phyloP scores from a whole-genome alignment of 2,888 invertebrate genomes.

The Aphodius sticticus region DNA sequence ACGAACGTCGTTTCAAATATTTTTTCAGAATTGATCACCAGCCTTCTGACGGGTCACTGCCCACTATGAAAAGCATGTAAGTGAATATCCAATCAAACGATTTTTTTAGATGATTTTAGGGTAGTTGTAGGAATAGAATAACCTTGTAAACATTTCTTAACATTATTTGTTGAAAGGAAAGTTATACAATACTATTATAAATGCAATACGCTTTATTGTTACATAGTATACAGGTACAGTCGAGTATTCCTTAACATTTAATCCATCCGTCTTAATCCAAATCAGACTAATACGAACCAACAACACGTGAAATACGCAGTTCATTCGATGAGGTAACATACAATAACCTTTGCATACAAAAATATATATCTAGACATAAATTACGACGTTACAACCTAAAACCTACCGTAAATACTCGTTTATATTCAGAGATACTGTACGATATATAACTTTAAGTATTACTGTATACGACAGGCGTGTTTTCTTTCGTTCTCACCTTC shows the following conservation, averaged over 20 bases:
- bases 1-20: no score
- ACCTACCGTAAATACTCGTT: background rate
- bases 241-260: background rate
- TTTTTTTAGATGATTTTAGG: no score
- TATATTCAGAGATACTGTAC: background rate
- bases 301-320: background rate
- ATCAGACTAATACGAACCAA: background rate
- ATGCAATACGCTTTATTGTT: background rate
- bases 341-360: background rate
- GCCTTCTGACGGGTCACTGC: no score
- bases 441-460: conserved; percentile 33
- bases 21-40: no score
- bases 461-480: conserved; percentile 45
- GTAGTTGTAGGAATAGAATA: no score
- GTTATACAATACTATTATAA: background rate
- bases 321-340: background rate
- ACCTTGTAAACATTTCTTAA: no score
- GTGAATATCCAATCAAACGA: no score
- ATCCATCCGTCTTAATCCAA: background rate
- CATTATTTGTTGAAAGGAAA: background rate
- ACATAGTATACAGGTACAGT: background rate
- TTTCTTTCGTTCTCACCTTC: conserved; percentile 54
- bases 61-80: no score
- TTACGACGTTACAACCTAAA: background rate
- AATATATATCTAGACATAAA: background rate